Percentiles rank a stretch among this genome's conserved stretches.
Evolutionary conservation across 2,113 vertebrate species (phyloP).

Genomic region (Xenopus laevis): DNA sequence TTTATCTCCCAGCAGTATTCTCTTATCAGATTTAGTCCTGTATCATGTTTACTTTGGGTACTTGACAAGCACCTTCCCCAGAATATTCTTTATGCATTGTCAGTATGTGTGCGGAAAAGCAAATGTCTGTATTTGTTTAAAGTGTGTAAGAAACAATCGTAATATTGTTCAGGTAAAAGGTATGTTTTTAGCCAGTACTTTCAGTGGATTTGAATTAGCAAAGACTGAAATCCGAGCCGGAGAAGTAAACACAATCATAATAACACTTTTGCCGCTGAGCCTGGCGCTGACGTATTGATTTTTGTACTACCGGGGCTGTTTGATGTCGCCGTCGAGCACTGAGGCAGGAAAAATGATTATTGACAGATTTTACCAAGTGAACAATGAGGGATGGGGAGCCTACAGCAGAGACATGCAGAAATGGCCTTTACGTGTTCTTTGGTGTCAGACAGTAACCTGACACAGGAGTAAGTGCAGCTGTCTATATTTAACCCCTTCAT

Average conservation of each 20-base stretch:
- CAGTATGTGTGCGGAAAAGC: constrained; percentile 23
- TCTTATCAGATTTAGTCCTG: neutral
- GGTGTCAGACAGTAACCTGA: constrained; percentile 56
- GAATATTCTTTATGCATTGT: neutral
- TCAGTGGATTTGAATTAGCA: constrained; percentile 51
- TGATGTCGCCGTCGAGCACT: constrained; percentile 59
- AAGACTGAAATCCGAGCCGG: constrained; percentile 53
- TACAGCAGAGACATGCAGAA: constrained; percentile 55
- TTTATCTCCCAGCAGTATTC: too few relatives aligned
- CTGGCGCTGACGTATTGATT: constrained; percentile 65
- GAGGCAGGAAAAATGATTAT: constrained; percentile 54
- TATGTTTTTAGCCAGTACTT: constrained; percentile 39
- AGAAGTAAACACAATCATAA: constrained; percentile 54
- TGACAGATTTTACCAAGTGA: constrained; percentile 52
- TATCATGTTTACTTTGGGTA: constrained; percentile 38
- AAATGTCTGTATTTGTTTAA: neutral
- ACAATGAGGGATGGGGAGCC: constrained; percentile 44
- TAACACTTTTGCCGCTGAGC: constrained; percentile 54
- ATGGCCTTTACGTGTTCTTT: constrained; percentile 55
- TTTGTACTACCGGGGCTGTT: constrained; percentile 55
- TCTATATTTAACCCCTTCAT: constrained; percentile 56
- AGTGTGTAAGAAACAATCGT: constrained; percentile 21
- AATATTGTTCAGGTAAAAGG: constrained; percentile 42
- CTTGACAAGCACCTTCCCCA: neutral
- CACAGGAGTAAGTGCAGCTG: constrained; percentile 58